Percentiles rank a stretch among this genome's conserved stretches.
Conservation (phyloP, 2,888 invertebrate species). For the Synergus gifuensis region DNA sequence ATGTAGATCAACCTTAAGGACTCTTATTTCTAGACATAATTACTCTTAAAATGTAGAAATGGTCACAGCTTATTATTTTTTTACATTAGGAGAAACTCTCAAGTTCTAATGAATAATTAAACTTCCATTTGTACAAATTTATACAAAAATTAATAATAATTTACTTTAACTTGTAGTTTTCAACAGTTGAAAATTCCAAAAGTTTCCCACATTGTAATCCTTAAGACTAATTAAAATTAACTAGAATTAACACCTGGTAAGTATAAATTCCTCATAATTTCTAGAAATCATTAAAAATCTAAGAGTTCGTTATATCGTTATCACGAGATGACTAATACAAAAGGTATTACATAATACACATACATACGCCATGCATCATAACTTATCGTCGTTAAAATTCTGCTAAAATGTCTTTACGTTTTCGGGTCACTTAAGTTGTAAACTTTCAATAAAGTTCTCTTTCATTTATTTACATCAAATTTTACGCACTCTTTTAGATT, state of each 20-base stretch:
- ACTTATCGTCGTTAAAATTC: slow-evolving; percentile 19
- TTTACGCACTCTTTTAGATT: neutral
- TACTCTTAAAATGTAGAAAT: slow-evolving; percentile 40
- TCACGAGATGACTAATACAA: slow-evolving; percentile 40
- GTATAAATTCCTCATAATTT: slow-evolving; percentile 3
- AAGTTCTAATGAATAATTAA: slow-evolving; percentile 2
- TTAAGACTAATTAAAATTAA: slow-evolving; percentile 7
- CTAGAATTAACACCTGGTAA: slow-evolving; percentile 24
- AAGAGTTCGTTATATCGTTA: slow-evolving; percentile 32
- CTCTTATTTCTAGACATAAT: slow-evolving; percentile 10
- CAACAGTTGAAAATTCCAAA: neutral
- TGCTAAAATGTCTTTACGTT: slow-evolving; percentile 4
- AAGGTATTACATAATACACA: slow-evolving; percentile 31
- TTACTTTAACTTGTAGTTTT: neutral
- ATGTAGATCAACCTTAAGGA: slow-evolving; percentile 4
- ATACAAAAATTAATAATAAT: neutral
- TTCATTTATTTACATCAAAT: neutral
- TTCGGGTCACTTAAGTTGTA: neutral
- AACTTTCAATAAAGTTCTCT: neutral
- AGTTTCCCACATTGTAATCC: slow-evolving; percentile 10
- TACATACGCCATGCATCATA: slow-evolving; percentile 7
- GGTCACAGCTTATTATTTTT: slow-evolving; percentile 39
- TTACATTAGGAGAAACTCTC: slow-evolving; percentile 8
- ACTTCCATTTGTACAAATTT: slow-evolving; percentile 1
- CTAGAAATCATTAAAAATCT: slow-evolving; percentile 10